Evolutionary conservation across 2,888 invertebrate genomes (phyloP).

Genomic region (Agriopis marginaria): DNA sequence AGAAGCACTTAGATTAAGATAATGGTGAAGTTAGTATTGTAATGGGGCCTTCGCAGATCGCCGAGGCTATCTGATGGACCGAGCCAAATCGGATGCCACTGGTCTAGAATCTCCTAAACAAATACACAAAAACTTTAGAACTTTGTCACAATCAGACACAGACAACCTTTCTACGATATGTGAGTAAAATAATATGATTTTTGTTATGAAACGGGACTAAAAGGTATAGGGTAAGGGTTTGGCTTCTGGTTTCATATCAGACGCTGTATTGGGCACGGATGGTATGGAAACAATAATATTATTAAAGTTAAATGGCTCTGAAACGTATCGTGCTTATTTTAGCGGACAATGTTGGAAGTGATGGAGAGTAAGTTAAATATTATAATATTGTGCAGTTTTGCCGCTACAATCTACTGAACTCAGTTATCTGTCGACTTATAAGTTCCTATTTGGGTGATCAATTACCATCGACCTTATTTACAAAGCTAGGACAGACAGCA

Average conservation of each 20-base stretch:
- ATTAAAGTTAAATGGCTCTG: conserved; percentile 48
- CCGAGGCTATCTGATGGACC: conserved; percentile 71
- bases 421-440: background rate
- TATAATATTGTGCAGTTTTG: background rate
- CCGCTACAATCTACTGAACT: background rate
- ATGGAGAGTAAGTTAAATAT: conserved; percentile 18
- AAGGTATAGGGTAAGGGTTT: conserved; percentile 46
- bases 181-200: background rate
- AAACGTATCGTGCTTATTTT: conserved; percentile 21
- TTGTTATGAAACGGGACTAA: conserved; percentile 13
- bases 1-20: conserved; percentile 68
- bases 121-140: conserved; percentile 9
- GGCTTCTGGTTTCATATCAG: conserved; percentile 51
- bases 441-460: no score
- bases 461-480: no score
- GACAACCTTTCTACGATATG: background rate
- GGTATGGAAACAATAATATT: conserved; percentile 66
- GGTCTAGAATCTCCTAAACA: conserved; percentile 47
- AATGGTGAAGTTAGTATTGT: conserved; percentile 57
- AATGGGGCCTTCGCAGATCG: conserved; percentile 59
- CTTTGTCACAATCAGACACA: conserved; percentile 11
- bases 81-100: conserved; percentile 71
- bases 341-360: conserved; percentile 15
- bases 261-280: conserved; percentile 57
- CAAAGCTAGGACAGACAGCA: no score